A percentile compares a stretch with the other conserved stretches of the same genome.
phyloP scores from a whole-genome alignment of 2,888 invertebrate genomes.

The Nowickia ferox region DNA sequence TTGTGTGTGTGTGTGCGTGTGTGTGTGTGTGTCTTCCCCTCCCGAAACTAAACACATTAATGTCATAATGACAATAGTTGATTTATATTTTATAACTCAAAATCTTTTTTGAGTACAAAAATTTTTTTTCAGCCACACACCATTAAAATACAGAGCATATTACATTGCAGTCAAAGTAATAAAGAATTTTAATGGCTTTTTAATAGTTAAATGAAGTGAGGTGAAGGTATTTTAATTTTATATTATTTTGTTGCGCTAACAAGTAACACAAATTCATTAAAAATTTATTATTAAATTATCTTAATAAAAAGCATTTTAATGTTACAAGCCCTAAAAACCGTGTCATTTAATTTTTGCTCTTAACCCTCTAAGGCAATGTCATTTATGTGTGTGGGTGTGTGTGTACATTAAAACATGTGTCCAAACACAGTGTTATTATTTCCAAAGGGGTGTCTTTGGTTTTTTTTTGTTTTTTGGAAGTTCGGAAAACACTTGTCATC shows the following conservation, averaged over 20 bases:
- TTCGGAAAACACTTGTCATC: constrained; percentile 62
- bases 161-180: constrained; percentile 29
- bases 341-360: constrained; percentile 28
- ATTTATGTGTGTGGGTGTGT: background rate
- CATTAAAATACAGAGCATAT: background rate
- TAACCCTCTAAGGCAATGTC: background rate
- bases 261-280: constrained; percentile 34
- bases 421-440: constrained; percentile 19
- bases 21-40: background rate
- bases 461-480: background rate
- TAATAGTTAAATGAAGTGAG: constrained; percentile 64
- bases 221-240: constrained; percentile 13
- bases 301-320: constrained; percentile 66
- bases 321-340: constrained; percentile 46
- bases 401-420: constrained; percentile 47
- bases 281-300: constrained; percentile 69
- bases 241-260: constrained; percentile 4
- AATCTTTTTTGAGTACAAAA: constrained; percentile 39
- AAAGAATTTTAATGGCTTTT: constrained; percentile 68
- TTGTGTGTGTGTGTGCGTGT: background rate
- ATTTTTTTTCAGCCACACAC: constrained; percentile 40
- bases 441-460: constrained; percentile 52
- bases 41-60: constrained; percentile 45
- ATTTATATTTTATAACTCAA: constrained; percentile 57
- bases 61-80: constrained; percentile 60